Evolutionary conservation across 1,140 invertebrate genomes (phyloP), one percentile per base, ranked within the genome.

Genomic region (Lutraria rhynchaena): DNA sequence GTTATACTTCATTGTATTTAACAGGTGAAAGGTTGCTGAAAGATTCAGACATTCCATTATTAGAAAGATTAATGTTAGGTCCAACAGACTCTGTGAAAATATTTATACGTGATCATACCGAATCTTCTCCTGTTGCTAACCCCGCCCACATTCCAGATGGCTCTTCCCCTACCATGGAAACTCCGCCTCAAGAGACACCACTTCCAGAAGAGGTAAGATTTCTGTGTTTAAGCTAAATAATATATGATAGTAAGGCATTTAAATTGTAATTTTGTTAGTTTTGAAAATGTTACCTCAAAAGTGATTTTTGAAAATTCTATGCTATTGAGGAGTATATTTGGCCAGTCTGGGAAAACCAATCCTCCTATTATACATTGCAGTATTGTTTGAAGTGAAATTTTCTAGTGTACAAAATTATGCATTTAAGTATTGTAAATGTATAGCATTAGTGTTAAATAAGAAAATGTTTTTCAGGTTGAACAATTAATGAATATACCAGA

Each of bases 31-130:
- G 95, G 83, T 93, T 95, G 87, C 92, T 97, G 35, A 94, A 94
- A 88, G 95, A 96, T 41, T 95, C 95, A 81, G 96, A 97, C 88
- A 96, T 95, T 93, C 96, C 96, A 27, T 90, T 97, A 80, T 92
- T 97, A 86, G 94, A 95, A 55, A 93, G 96, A 78, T 95, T 97
- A 19, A 94, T 96, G 80, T 90, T 96, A 71, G 96, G 96, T 37
- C 96, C 96, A 19, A 95, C 96, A 89, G 96, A 97, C 57, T 96
- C 96, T 90, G 95, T 96, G 24, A 95, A 95, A 88, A 92, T 97
- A 41, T 97, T 96, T 91, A 92, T 97, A 69, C 96, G 96, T 90
- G 96, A 97, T 90, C 94, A 95, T 17, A 37, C 81, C 83, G 93
- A 95, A 31, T 94, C 93, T 58, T 95, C 95, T 35, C 94, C 94